A percentile compares a stretch with the other conserved stretches of the same genome.
These are phyloP conservation scores for Aproaerema taeniolella DNA, from an alignment of 2,888 invertebrate species.

Conservation along the genomic window DNA sequence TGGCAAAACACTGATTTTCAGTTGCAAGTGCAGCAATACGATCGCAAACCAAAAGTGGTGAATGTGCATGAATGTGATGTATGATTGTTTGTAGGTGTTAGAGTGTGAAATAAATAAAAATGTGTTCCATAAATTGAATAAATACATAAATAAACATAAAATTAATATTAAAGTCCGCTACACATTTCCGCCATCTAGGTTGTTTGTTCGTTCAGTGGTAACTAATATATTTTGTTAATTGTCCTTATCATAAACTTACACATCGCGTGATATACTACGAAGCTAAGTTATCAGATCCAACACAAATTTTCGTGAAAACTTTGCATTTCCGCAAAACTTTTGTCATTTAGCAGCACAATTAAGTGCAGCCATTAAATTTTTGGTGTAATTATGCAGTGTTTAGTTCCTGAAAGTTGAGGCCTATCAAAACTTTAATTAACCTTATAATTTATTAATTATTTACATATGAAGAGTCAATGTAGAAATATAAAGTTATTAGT, in stretches of 20 bases:
- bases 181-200: too few relatives aligned
- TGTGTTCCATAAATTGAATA: too few relatives aligned
- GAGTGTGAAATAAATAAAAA: too few relatives aligned
- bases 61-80: too few relatives aligned
- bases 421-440: not conserved
- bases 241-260: not conserved
- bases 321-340: constrained; percentile 43
- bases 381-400: constrained; percentile 6
- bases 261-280: constrained; percentile 25
- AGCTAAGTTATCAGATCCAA: constrained; percentile 38
- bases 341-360: constrained; percentile 54
- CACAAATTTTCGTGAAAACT: constrained; percentile 45
- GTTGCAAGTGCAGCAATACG: too few relatives aligned
- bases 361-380: constrained; percentile 25
- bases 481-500: not conserved
- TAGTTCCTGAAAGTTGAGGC: constrained; percentile 3
- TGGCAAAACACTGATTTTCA: too few relatives aligned
- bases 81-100: too few relatives aligned
- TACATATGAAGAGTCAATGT: not conserved
- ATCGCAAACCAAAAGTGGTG: too few relatives aligned
- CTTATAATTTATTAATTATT: not conserved
- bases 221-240: too few relatives aligned
- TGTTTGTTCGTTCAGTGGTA: too few relatives aligned
- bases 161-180: too few relatives aligned
- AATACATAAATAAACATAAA: too few relatives aligned